Percentiles rank a stretch among this genome's conserved stretches.
Conservation (phyloP, 2,888 invertebrate genomes). For the Bugula neritina region DNA sequence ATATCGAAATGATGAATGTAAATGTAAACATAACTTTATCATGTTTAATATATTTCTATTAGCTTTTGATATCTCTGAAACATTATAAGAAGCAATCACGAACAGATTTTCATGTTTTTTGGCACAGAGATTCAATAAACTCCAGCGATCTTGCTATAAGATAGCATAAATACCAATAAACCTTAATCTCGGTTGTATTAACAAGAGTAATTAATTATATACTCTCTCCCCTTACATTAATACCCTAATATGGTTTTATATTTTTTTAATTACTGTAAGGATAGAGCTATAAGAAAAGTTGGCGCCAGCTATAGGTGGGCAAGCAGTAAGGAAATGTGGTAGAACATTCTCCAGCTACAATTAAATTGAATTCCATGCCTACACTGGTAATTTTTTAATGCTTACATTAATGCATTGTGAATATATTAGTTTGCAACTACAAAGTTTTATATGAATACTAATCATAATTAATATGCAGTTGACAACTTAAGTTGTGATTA, state of each 20-base stretch:
- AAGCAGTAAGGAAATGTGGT: constrained; percentile 20
- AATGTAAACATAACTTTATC: no score
- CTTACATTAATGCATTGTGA: background rate
- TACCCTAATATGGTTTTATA: constrained; percentile 11
- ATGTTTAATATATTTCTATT: no score
- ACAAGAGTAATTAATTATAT: constrained; percentile 15
- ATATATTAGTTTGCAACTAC: constrained; percentile 14
- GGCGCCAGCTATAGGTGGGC: constrained; percentile 25
- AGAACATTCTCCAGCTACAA: background rate
- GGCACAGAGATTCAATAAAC: no score
- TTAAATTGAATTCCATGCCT: constrained; percentile 23
- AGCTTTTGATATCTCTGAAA: no score
- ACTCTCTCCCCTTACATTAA: constrained; percentile 22
- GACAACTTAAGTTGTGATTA: background rate
- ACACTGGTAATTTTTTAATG: background rate
- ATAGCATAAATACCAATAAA: no score
- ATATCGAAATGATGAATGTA: no score
- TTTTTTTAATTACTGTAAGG: constrained; percentile 7
- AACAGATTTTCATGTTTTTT: no score
- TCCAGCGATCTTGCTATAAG: no score
- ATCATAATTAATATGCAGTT: constrained; percentile 6
- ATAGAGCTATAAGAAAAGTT: background rate
- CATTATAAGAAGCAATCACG: no score
- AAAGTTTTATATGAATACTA: background rate
- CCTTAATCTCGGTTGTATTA: background rate